Evolutionary conservation across 2,888 invertebrate species (phyloP).

Genomic region (Dryococelus australis): DNA sequence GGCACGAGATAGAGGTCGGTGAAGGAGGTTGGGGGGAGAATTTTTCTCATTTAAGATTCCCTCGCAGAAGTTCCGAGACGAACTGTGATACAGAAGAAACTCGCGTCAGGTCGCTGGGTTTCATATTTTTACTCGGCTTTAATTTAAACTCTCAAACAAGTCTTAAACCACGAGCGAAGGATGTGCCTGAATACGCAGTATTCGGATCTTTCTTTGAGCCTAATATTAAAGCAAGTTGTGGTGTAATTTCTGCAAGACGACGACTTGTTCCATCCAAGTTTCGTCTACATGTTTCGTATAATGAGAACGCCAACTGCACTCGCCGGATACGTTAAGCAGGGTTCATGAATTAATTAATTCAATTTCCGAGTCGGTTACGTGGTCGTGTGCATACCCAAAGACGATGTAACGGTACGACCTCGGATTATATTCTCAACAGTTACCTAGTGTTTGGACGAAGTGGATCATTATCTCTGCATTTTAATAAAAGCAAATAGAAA

Average conservation of each 20-base stretch:
- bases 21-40: neutral
- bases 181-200: neutral
- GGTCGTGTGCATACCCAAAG: too few relatives aligned
- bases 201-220: neutral
- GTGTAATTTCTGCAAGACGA: neutral
- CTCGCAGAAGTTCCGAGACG: neutral
- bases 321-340: too few relatives aligned
- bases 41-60: neutral
- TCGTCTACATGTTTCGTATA: neutral
- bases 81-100: neutral
- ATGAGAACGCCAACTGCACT: neutral
- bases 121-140: neutral
- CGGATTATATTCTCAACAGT: too few relatives aligned
- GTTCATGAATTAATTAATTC: too few relatives aligned
- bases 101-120: neutral
- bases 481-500: too few relatives aligned
- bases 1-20: neutral
- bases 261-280: neutral
- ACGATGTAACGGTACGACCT: too few relatives aligned
- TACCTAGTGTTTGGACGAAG: too few relatives aligned
- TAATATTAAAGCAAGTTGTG: neutral
- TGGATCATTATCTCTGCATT: too few relatives aligned
- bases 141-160: neutral
- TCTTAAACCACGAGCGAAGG: neutral
- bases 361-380: too few relatives aligned